These are phyloP conservation scores for Oreochromis spilurus DNA, from an alignment of 2,113 vertebrate genomes.

Conservation along the genomic window DNA sequence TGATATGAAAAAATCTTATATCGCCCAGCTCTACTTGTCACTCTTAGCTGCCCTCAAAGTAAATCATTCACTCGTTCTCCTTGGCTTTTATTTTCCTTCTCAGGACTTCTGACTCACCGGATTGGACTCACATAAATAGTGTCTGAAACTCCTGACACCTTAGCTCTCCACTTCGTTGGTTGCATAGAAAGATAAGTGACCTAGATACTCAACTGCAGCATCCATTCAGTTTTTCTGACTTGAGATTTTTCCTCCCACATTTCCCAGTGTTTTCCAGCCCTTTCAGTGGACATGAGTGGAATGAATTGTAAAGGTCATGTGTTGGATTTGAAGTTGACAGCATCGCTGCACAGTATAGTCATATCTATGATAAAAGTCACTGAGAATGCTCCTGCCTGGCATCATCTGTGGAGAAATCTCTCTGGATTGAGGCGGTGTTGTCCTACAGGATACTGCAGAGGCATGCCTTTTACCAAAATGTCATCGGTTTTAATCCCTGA, in stretches of 20 bases:
- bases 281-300: not conserved
- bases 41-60: not conserved
- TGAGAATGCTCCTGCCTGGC: not conserved
- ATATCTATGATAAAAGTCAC: not conserved
- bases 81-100: not conserved
- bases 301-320: not conserved
- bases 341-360: not conserved
- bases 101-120: not conserved
- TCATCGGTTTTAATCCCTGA: not conserved
- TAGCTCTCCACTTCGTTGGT: not conserved
- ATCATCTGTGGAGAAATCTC: not conserved
- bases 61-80: not conserved
- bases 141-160: not conserved
- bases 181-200: not conserved
- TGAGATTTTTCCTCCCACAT: not conserved
- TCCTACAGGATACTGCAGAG: not conserved
- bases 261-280: not conserved
- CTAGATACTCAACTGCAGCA: not conserved
- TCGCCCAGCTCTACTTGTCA: too few species aligned
- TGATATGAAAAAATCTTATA: too few species aligned
- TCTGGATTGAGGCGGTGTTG: not conserved
- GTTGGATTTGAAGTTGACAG: not conserved
- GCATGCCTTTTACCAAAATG: not conserved
- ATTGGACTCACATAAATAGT: not conserved
- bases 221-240: not conserved